Evolutionary conservation across 2,888 invertebrate species (phyloP).

Genomic region (Calameuta pallipes): DNA sequence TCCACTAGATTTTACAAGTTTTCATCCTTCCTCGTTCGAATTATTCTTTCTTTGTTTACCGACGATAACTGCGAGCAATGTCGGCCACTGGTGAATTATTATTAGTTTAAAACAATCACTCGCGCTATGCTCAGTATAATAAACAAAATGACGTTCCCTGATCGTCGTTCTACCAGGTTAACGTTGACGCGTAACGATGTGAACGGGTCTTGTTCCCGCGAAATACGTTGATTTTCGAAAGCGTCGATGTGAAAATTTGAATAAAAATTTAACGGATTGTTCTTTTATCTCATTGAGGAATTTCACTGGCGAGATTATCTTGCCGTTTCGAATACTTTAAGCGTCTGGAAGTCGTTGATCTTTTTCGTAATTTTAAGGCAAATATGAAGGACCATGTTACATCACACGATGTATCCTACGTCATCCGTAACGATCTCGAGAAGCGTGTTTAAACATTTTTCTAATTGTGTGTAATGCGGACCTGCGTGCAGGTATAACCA

Average conservation of each 20-base stretch:
- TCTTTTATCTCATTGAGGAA: not conserved
- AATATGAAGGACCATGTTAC: constrained; percentile 9
- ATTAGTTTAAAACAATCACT: too few species aligned
- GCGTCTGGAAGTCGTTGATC: not conserved
- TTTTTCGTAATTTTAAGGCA: not conserved
- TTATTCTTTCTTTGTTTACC: too few species aligned
- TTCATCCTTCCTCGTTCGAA: too few species aligned
- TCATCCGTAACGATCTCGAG: not conserved
- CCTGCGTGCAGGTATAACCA: not conserved
- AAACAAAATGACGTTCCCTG: too few species aligned
- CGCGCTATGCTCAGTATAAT: too few species aligned
- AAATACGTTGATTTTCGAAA: not conserved
- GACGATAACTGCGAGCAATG: too few species aligned
- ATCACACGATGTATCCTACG: constrained; percentile 7
- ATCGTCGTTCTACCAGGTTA: not conserved
- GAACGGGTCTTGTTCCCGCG: too few species aligned
- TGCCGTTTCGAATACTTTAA: not conserved
- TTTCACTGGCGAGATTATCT: not conserved
- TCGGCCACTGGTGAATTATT: too few species aligned
- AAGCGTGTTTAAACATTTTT: not conserved
- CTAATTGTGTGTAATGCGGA: not conserved
- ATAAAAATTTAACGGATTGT: not conserved
- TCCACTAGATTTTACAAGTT: too few species aligned
- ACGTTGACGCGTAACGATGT: not conserved
- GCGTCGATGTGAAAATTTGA: not conserved